Conservation (phyloP, 2,113 vertebrate species). For the Clinocottus analis region DNA sequence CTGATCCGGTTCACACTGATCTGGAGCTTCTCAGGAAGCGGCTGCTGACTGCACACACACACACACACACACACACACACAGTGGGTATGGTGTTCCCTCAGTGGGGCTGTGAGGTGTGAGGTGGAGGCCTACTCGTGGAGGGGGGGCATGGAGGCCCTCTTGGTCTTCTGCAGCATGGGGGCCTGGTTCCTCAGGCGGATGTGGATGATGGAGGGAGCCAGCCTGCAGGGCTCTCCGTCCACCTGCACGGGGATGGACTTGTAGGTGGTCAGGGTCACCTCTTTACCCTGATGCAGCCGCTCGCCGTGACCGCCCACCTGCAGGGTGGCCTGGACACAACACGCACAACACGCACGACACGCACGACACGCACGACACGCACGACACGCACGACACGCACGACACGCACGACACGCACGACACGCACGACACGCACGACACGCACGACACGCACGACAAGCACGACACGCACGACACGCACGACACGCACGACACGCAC, state of each 20-base stretch:
- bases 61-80: too few species aligned
- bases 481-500: too few species aligned
- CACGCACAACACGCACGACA: too few species aligned
- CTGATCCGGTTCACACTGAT: conserved; percentile 93
- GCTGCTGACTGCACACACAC: conserved; percentile 87
- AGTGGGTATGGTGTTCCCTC: not conserved
- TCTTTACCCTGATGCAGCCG: conserved; percentile 93
- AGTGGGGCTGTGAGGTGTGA: not conserved
- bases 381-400: too few species aligned
- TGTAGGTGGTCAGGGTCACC: conserved; percentile 91
- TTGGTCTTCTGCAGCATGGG: conserved; percentile 98
- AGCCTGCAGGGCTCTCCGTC: conserved; percentile 96
- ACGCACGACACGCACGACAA: too few species aligned
- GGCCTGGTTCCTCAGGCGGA: conserved; percentile 92
- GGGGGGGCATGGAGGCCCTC: conserved; percentile 90
- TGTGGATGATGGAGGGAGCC: conserved; percentile 89
- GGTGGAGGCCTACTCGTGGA: conserved; percentile 86
- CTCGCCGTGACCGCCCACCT: conserved; percentile 95
- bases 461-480: too few species aligned
- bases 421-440: too few species aligned
- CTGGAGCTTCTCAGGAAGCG: conserved; percentile 87
- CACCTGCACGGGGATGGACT: conserved; percentile 98
- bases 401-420: too few species aligned
- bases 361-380: too few species aligned
- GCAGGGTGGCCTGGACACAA: conserved; percentile 91